A percentile compares a stretch with the other conserved stretches of the same genome.
phyloP scores from a whole-genome alignment of 2,113 vertebrate species.

The Todiramphus saurophagus region DNA sequence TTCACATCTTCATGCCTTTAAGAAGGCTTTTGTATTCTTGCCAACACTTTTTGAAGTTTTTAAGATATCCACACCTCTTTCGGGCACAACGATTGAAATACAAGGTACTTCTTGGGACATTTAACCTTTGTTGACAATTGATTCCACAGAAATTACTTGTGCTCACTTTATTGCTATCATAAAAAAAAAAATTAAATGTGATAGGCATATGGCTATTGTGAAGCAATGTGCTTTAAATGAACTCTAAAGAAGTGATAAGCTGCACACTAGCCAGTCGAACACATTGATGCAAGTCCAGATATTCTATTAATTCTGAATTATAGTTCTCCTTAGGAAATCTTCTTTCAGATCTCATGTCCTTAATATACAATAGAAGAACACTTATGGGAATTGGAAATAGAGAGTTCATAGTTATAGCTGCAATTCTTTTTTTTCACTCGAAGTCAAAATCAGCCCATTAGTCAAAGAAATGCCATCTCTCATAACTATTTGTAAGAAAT shows the following conservation, averaged over 20 bases:
- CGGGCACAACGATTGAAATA: neutral
- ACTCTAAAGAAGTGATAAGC: neutral
- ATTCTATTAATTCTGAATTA: constrained; percentile 47
- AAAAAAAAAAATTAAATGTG: neutral
- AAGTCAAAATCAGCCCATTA: constrained; percentile 24
- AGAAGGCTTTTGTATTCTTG: neutral
- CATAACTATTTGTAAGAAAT: neutral
- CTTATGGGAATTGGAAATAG: constrained; percentile 15
- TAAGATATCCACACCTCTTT: neutral
- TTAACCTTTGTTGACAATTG: neutral
- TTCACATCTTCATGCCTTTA: neutral
- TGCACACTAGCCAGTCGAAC: neutral
- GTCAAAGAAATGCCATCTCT: neutral
- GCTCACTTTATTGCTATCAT: neutral
- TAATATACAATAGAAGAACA: constrained; percentile 14
- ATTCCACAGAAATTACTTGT: neutral
- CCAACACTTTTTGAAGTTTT: neutral
- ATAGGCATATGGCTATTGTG: neutral
- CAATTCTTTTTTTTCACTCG: constrained; percentile 1
- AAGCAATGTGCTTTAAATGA: constrained; percentile 25
- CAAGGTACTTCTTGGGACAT: neutral
- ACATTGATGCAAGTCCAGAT: neutral
- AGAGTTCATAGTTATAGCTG: neutral
- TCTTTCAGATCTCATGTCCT: neutral
- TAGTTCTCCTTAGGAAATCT: neutral